Conservation (phyloP, 2,888 invertebrate species). For the Eutolmus rufibarbis region DNA sequence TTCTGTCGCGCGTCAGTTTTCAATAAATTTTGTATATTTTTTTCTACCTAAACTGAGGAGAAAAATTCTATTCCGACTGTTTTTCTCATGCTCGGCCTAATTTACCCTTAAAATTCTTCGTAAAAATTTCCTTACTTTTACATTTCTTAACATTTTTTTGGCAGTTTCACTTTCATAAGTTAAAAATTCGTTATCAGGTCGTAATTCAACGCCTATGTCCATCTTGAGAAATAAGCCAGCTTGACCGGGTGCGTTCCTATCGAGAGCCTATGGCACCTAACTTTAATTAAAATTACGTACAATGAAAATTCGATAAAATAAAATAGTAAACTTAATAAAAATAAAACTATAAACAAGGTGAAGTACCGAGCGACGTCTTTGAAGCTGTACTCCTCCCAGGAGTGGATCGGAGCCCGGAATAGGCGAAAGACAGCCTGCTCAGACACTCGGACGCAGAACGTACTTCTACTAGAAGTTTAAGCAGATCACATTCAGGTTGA, state of each 20-base stretch:
- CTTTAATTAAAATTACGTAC: not conserved
- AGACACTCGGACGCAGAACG: not conserved
- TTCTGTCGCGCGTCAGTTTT: not conserved
- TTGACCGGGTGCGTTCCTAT: not conserved
- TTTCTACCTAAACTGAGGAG: constrained; percentile 17
- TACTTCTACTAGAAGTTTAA: constrained; percentile 21
- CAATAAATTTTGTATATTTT: not conserved
- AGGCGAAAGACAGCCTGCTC: not conserved
- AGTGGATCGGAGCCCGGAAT: not conserved
- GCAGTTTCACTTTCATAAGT: constrained; percentile 31
- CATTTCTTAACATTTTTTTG: constrained; percentile 9
- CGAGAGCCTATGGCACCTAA: constrained; percentile 34
- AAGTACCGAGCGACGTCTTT: not conserved
- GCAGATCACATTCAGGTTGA: constrained; percentile 29
- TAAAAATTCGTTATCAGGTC: constrained; percentile 16
- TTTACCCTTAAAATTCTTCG: not conserved
- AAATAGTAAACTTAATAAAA: not conserved
- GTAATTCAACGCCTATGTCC: not conserved
- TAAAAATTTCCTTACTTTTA: constrained; percentile 21
- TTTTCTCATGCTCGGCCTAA: not conserved
- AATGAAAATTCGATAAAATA: not conserved
- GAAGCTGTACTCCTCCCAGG: not conserved
- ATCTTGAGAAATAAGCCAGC: not conserved
- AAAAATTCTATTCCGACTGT: not conserved
- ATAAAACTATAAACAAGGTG: constrained; percentile 9